Base-by-base conservation (phyloP, 2,888 invertebrate genomes). In the Hirudinaria manillensis region DNA sequence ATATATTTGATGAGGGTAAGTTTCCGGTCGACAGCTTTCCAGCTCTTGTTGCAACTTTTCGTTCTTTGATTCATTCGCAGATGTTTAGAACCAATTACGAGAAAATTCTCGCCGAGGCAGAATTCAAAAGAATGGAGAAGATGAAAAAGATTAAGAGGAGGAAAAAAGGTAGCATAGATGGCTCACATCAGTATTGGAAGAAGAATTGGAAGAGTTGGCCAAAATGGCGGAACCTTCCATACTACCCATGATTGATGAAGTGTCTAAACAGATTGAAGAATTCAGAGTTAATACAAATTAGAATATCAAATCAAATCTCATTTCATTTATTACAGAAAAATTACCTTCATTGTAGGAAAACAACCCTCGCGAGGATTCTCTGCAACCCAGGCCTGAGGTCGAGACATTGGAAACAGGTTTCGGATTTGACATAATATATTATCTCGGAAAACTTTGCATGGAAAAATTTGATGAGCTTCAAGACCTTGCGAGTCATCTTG, bases 331-430 rank as follows among this genome's bases (percentile, higher is more conserved):
- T 24, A 53, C 3, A 56, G 27, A 21, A 72, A 16, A 10, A 32
- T 53, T 72, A 36, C 7, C 21, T 65, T 27, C 72, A 72, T 77
- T 79, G 3, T 78, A 92, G 83, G 90, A 90, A 27, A 90, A 91
- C 80, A 90, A 96, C 70, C 91, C 91, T 95, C 81, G 92, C 93
- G 74, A 89, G 90, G 75, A 92, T 94, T 45, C 90, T 97, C 89
- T 95, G 95, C 82, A 93, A 93, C 85, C 90, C 90, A 76, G 92
- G 93, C 0, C 87, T 94, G 79, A 87, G 90, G 70, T 89, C 91
- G 81, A 87, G 92, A 67, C 94, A 94, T 84, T 94, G 94, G 94
- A 88, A 75, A 19, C 24, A 91, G 84, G 93, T 94, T 92, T 91
- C 71, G 91, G 91, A 6, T 91, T 91, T 82, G 92, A 94, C 84